A percentile compares a stretch with the other conserved stretches of the same genome.
phyloP scores from a whole-genome alignment of 2,113 vertebrate genomes.

The Leucopsar rothschildi region DNA sequence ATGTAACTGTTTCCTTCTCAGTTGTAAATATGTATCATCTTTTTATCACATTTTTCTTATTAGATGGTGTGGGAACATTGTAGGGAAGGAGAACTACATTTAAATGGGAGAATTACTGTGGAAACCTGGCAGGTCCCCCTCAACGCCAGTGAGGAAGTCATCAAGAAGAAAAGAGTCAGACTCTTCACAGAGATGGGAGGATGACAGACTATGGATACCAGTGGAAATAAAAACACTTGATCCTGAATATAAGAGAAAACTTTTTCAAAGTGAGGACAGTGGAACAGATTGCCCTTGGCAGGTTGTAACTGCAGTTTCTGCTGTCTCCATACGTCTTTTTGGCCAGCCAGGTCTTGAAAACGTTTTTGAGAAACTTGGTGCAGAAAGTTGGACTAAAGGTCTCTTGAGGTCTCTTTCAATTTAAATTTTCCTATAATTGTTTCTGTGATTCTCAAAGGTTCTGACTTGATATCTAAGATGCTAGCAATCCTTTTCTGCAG shows the following conservation, averaged over 20 bases:
- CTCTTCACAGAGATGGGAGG: neutral
- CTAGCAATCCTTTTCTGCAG: neutral
- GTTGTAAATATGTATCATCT: fast-evolving
- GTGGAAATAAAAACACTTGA: neutral
- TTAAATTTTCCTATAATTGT: neutral
- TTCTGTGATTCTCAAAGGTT: neutral
- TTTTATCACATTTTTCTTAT: neutral
- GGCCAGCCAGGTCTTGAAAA: neutral
- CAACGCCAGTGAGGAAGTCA: neutral
- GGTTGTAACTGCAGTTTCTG: neutral
- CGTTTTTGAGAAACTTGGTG: neutral
- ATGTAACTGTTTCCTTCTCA: neutral
- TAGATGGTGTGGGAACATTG: neutral
- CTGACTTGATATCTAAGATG: neutral
- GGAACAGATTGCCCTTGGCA: neutral
- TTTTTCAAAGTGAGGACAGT: neutral
- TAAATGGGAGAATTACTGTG: neutral
- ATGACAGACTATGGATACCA: neutral
- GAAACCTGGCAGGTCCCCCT: neutral
- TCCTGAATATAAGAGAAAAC: neutral
- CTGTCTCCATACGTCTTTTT: neutral
- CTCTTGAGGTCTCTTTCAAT: neutral
- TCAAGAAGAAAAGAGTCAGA: neutral
- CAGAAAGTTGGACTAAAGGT: neutral
- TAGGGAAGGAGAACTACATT: neutral